phyloP scores from a whole-genome alignment of 2,113 vertebrate genomes.

The Melanotaenia duboulayi region DNA sequence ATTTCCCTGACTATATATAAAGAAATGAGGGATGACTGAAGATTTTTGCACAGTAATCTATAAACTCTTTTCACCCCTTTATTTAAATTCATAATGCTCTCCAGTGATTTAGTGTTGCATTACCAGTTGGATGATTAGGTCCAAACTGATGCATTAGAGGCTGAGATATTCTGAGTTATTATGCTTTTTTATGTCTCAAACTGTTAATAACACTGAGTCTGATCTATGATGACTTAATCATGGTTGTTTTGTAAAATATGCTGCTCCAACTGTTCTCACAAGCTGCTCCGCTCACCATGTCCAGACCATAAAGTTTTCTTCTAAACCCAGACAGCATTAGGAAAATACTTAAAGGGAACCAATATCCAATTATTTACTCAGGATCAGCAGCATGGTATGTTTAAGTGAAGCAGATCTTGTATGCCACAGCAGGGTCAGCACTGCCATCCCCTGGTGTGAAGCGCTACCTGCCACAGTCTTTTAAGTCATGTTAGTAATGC shows the following conservation, averaged over 20 bases:
- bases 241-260: conserved; percentile 6
- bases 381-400: not conserved
- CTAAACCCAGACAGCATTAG: not conserved
- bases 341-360: too few relatives aligned
- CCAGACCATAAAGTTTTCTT: conserved; percentile 7
- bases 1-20: not conserved
- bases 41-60: not conserved
- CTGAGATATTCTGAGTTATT: not conserved
- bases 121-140: not conserved
- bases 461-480: not conserved
- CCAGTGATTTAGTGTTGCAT: not conserved
- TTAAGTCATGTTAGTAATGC: not conserved
- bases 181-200: not conserved
- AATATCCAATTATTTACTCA: not conserved
- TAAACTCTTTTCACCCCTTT: too few relatives aligned
- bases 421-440: conserved; percentile 9
- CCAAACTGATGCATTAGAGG: not conserved
- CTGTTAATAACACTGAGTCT: conserved; percentile 2
- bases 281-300: not conserved
- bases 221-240: conserved; percentile 7
- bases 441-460: conserved; percentile 54
- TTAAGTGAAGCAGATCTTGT: not conserved
- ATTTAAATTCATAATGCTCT: too few relatives aligned
- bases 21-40: not conserved
- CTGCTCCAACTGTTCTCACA: conserved; percentile 21